A percentile compares a stretch with the other conserved stretches of the same genome.
Conservation (phyloP, 2,888 invertebrate species). For the Drosophila siamana region DNA sequence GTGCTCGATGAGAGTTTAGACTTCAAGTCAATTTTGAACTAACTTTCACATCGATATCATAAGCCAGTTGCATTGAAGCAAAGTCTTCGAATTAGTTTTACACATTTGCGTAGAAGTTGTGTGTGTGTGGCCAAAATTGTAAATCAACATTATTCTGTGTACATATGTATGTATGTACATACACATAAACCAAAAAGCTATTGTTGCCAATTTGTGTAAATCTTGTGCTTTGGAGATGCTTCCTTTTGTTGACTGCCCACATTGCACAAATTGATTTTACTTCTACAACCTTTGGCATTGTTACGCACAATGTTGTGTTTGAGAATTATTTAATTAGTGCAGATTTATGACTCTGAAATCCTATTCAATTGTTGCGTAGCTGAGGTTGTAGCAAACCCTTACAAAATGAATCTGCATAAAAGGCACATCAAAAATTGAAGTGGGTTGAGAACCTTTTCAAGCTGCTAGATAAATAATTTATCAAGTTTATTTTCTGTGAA, state of each 20-base stretch:
- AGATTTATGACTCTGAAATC: neutral
- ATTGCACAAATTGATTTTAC: neutral
- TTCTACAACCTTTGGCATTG: neutral
- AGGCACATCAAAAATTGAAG: neutral
- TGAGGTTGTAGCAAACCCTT: neutral
- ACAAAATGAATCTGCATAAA: neutral
- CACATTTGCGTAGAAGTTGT: neutral
- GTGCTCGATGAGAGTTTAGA: no score
- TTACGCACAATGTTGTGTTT: neutral
- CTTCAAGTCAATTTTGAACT: neutral
- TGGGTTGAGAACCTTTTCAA: neutral
- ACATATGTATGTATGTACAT: no score
- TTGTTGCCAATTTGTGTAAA: neutral
- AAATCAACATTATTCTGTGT: no score
- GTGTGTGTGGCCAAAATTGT: no score
- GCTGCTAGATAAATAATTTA: no score
- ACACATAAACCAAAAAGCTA: neutral
- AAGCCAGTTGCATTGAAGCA: no score
- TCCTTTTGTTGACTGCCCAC: neutral
- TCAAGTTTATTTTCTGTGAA: neutral
- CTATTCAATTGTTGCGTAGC: neutral
- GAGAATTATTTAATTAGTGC: neutral
- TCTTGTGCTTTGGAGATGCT: neutral
- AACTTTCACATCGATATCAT: no score
- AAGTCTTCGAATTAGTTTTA: neutral